Conservation (phyloP, 2,113 vertebrate species). For the Pungitius pungitius region DNA sequence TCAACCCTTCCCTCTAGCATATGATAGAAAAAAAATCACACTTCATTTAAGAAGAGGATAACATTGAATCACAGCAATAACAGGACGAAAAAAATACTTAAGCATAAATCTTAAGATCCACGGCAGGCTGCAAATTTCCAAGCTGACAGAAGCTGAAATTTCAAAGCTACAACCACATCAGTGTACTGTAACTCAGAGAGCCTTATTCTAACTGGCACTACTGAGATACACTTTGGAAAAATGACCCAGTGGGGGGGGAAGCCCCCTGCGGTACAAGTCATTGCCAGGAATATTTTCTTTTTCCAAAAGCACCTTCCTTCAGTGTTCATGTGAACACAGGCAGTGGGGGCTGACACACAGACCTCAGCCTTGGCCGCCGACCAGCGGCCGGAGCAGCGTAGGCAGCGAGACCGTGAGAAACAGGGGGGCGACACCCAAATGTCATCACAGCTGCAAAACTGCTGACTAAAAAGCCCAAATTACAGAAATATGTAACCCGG, state of each 20-base stretch:
- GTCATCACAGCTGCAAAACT: slow-evolving; percentile 94
- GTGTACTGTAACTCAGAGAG: slow-evolving; percentile 12
- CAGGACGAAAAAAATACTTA: neutral
- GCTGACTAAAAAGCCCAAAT: slow-evolving; percentile 91
- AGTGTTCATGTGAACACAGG: slow-evolving; percentile 77
- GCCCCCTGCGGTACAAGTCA: slow-evolving; percentile 54
- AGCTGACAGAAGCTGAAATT: neutral
- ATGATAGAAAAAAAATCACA: neutral
- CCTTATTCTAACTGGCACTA: slow-evolving; percentile 28
- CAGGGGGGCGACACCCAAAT: slow-evolving; percentile 89
- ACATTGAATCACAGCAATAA: neutral
- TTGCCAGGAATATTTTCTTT: slow-evolving; percentile 69
- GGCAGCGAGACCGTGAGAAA: slow-evolving; percentile 92
- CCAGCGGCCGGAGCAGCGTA: slow-evolving; percentile 81
- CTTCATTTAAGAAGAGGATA: neutral
- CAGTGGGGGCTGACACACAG: slow-evolving; percentile 78
- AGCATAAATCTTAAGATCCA: neutral
- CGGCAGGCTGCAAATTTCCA: neutral
- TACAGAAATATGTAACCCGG: slow-evolving; percentile 89
- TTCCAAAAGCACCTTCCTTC: slow-evolving; percentile 74
- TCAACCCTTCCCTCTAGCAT: neutral
- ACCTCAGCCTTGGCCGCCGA: slow-evolving; percentile 84
- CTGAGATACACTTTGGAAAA: slow-evolving; percentile 47
- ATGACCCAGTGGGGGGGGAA: slow-evolving; percentile 60
- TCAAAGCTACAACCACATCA: slow-evolving; percentile 27